A percentile compares a stretch with the other conserved stretches of the same genome.
Conservation (phyloP, 2,888 invertebrate species). For the Clostera curtula region DNA sequence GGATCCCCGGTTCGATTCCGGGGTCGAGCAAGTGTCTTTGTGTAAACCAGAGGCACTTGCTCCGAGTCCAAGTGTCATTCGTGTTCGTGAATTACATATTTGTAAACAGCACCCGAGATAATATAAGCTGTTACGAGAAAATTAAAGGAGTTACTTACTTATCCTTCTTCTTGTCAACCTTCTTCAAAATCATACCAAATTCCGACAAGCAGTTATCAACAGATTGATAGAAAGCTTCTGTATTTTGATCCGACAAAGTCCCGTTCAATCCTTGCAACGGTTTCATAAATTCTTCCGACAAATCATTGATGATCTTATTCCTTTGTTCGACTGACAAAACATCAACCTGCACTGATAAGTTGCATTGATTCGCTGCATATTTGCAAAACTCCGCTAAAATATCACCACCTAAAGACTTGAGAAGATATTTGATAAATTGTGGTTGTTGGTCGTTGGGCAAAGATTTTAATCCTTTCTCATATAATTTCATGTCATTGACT, state of each 20-base stretch:
- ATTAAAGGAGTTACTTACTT: constrained; percentile 42
- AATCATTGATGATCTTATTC: constrained; percentile 80
- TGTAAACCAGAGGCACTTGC: too few species aligned
- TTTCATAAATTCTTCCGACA: constrained; percentile 79
- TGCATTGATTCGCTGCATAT: constrained; percentile 85
- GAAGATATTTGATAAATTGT: constrained; percentile 85
- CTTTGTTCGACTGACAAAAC: constrained; percentile 78
- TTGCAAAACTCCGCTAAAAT: constrained; percentile 85
- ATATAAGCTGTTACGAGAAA: neutral
- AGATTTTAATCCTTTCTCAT: constrained; percentile 84
- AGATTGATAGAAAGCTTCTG: constrained; percentile 87
- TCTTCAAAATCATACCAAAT: constrained; percentile 88
- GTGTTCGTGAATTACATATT: too few species aligned
- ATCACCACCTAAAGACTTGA: constrained; percentile 89
- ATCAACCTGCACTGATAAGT: constrained; percentile 76
- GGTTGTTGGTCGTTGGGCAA: constrained; percentile 78
- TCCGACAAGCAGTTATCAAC: constrained; percentile 81
- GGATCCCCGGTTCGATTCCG: too few species aligned
- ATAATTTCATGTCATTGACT: constrained; percentile 83
- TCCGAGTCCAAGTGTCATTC: too few species aligned
- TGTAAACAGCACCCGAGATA: too few species aligned
- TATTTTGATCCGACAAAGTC: constrained; percentile 77
- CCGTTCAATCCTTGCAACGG: constrained; percentile 80
- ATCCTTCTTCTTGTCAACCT: constrained; percentile 92
- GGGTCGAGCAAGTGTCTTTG: too few species aligned